phyloP scores from a whole-genome alignment of 2,113 vertebrate species.

The Oplegnathus fasciatus region DNA sequence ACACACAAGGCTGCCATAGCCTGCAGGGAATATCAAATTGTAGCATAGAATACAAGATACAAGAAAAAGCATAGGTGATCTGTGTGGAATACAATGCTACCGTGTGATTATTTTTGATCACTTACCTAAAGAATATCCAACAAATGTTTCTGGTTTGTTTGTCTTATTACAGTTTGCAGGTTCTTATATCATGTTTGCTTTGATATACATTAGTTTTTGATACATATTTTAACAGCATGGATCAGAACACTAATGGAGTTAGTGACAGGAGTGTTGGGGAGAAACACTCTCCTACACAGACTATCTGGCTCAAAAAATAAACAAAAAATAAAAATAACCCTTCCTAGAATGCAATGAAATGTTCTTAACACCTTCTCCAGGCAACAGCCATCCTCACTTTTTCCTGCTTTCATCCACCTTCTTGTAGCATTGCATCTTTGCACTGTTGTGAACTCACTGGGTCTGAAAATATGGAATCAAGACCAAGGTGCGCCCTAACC shows the following conservation, averaged over 20 bases:
- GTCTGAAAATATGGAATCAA: slow-evolving; percentile 22
- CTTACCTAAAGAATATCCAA: not conserved
- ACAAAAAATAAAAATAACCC: not conserved
- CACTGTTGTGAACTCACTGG: slow-evolving; percentile 10
- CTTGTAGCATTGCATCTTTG: not conserved
- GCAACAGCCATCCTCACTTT: not conserved
- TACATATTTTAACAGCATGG: not conserved
- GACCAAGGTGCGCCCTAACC: slow-evolving; percentile 1
- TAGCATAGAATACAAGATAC: slow-evolving; percentile 38
- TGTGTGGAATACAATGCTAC: not conserved
- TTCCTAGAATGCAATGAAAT: slow-evolving; percentile 1
- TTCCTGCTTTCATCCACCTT: slow-evolving; percentile 14
- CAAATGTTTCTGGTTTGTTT: slow-evolving; percentile 14
- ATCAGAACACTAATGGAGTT: not conserved
- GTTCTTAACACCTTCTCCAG: slow-evolving; percentile 5
- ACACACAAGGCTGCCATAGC: slow-evolving; percentile 30
- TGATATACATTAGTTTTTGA: not conserved
- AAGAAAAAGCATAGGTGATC: slow-evolving; percentile 42
- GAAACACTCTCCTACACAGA: not conserved
- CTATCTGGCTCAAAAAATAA: not conserved
- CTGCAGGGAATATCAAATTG: slow-evolving; percentile 57
- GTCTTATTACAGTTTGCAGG: not conserved
- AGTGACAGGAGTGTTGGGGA: not conserved
- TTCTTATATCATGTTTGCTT: not conserved
- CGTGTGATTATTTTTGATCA: slow-evolving; percentile 11